Conservation (phyloP, 92 coral and sea anemone species). For the Phenganax subtilis region DNA sequence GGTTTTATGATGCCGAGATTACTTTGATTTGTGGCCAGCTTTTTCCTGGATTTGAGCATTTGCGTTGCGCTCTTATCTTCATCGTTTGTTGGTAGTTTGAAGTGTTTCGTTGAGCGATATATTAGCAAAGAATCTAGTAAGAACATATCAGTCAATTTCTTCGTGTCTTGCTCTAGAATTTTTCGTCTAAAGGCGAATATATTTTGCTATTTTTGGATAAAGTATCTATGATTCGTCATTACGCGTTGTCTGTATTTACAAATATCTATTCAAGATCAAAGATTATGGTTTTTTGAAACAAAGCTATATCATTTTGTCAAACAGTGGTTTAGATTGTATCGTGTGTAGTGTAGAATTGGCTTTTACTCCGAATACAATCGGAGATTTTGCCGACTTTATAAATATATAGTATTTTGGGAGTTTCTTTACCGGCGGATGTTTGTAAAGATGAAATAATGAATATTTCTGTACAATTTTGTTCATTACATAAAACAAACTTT, state of each 20-base stretch:
- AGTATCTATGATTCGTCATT: neutral
- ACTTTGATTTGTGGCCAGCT: neutral
- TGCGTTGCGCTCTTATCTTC: neutral
- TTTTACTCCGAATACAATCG: neutral
- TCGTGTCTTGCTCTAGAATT: neutral
- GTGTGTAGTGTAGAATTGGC: too few species aligned
- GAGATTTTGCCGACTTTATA: neutral
- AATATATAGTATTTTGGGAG: neutral
- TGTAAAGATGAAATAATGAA: neutral
- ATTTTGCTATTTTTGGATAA: neutral
- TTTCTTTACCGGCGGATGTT: neutral
- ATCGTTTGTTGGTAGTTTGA: neutral
- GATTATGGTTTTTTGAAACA: neutral
- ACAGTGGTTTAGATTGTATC: too few species aligned
- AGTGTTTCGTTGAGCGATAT: too few species aligned
- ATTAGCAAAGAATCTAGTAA: too few species aligned
- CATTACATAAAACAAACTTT: neutral
- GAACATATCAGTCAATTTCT: neutral
- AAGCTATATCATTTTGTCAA: neutral
- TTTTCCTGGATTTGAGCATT: neutral
- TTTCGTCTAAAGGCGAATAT: neutral
- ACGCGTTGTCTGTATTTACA: neutral
- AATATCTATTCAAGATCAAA: neutral
- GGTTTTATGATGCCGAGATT: conserved; percentile 11
- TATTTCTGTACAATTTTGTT: neutral